Conservation (phyloP, 2,888 invertebrate genomes). For the Eueremaeus valkanovi region DNA sequence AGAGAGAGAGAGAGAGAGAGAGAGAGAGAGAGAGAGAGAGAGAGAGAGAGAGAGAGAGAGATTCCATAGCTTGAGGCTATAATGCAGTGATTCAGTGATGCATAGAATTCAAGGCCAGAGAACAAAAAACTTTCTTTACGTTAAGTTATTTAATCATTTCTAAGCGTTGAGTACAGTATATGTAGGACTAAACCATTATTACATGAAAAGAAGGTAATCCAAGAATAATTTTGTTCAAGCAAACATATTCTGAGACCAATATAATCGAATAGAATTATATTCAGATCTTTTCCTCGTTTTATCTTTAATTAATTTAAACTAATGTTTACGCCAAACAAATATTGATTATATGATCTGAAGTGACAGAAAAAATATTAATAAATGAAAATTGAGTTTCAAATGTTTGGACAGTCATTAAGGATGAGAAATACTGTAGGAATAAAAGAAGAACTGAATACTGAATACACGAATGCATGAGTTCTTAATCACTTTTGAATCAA, state of each 20-base stretch:
- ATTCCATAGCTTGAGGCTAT: background rate
- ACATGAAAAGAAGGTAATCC: background rate
- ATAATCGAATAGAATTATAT: background rate
- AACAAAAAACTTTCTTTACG: background rate
- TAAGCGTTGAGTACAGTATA: background rate
- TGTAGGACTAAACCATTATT: slow-evolving; percentile 7
- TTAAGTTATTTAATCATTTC: background rate
- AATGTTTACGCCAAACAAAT: background rate
- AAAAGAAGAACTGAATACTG: background rate
- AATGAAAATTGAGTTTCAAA: background rate
- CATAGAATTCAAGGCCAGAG: slow-evolving; percentile 18
- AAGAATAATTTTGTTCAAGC: background rate
- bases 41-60: slow-evolving; percentile 2
- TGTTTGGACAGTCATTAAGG: background rate
- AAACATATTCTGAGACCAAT: background rate
- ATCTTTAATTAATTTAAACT: background rate
- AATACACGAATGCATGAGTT: background rate
- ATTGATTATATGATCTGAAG: background rate
- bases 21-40: slow-evolving; percentile 13
- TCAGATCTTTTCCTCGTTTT: background rate
- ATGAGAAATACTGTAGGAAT: no score
- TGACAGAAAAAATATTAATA: background rate
- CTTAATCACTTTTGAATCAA: background rate
- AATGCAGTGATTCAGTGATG: slow-evolving; percentile 6
- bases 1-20: background rate